Conservation (phyloP, 2,113 vertebrate genomes). For the Arenaria interpres region DNA sequence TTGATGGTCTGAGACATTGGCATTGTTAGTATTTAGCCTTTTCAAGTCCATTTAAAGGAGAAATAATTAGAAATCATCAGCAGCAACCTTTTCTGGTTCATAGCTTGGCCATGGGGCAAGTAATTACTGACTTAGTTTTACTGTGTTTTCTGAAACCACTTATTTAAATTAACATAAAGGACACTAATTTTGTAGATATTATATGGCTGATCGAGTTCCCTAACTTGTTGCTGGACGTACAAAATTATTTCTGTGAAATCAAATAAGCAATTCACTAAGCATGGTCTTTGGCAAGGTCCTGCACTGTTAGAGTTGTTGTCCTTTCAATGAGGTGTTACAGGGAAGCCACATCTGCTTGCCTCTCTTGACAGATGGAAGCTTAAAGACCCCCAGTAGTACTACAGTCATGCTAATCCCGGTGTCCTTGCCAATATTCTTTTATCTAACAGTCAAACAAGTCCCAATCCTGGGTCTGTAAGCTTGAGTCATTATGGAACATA, state of each 20-base stretch:
- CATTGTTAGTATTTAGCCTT: not conserved
- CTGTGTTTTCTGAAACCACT: not conserved
- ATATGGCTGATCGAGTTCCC: not conserved
- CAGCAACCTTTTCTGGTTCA: constrained; percentile 3
- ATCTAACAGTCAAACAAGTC: not conserved
- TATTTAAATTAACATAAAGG: constrained; percentile 17
- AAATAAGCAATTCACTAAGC: not conserved
- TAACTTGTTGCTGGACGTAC: constrained; percentile 10
- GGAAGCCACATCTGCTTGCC: constrained; percentile 37
- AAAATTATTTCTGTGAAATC: not conserved
- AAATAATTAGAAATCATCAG: not conserved
- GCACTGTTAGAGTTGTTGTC: not conserved
- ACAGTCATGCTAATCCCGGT: not conserved
- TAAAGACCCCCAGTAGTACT: constrained; percentile 22
- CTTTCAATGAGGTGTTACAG: constrained; percentile 33
- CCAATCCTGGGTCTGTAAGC: not conserved
- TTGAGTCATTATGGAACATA: not conserved
- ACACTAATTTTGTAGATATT: not conserved
- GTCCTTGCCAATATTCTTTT: not conserved
- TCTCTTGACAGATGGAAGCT: constrained; percentile 52
- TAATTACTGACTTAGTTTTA: constrained; percentile 29
- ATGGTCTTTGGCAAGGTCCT: not conserved
- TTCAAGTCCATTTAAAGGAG: not conserved
- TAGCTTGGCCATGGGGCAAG: not conserved
- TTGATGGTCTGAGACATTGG: not conserved